phyloP scores from a whole-genome alignment of 2,113 vertebrate species.

The Dasyprocta punctata region DNA sequence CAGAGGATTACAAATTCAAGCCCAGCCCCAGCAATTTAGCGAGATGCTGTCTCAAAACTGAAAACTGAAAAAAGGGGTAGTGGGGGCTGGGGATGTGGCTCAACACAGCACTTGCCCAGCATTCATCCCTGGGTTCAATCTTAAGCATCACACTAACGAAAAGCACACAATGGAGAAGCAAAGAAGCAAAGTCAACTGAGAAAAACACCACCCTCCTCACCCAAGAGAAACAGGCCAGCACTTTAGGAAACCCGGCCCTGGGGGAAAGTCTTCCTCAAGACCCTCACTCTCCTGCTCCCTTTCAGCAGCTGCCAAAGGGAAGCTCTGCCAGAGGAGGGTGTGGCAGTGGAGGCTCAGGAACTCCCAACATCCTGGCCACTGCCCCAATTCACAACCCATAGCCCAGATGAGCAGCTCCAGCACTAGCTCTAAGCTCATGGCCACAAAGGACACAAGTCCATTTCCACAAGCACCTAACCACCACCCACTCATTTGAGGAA shows the following conservation, averaged over 20 bases:
- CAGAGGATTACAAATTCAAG: background rate
- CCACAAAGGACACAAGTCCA: fast-evolving
- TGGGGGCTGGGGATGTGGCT: background rate
- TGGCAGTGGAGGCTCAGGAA: fast-evolving
- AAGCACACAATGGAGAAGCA: background rate
- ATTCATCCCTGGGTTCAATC: background rate
- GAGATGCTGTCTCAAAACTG: background rate
- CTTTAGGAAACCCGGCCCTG: background rate
- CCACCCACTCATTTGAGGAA: background rate
- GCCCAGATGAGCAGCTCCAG: fast-evolving
- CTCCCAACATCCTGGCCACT: background rate
- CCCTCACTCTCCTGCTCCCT: background rate
- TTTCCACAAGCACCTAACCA: background rate
- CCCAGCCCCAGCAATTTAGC: background rate
- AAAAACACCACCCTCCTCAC: background rate
- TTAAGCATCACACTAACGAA: background rate
- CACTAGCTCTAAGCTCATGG: fast-evolving
- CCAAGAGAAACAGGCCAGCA: background rate
- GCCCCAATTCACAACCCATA: fast-evolving
- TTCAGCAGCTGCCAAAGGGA: background rate
- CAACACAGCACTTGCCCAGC: background rate
- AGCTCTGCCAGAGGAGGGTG: fast-evolving
- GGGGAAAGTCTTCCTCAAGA: background rate
- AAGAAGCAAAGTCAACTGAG: background rate
- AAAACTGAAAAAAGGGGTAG: background rate